Conservation (phyloP, 1,140 invertebrate species). For the Manduca sexta region DNA sequence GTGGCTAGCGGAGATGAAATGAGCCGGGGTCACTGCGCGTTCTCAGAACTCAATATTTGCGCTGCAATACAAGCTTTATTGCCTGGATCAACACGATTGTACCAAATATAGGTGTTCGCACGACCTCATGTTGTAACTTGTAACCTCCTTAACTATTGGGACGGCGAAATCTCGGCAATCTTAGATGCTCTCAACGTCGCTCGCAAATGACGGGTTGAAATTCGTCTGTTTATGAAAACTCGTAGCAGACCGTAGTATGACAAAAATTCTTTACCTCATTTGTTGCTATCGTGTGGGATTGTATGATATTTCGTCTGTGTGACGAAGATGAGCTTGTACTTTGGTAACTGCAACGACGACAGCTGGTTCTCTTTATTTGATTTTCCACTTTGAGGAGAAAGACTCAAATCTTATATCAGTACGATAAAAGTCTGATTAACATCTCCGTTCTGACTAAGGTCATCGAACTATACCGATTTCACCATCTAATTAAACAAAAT, state of each 20-base stretch:
- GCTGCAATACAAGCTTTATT: conserved; percentile 57
- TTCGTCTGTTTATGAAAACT: not conserved
- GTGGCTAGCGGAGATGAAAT: conserved; percentile 58
- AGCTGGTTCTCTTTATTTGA: conserved; percentile 54
- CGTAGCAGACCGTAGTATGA: not conserved
- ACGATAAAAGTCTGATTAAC: not conserved
- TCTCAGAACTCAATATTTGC: conserved; percentile 53
- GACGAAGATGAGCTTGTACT: conserved; percentile 35
- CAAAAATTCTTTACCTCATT: conserved; percentile 24
- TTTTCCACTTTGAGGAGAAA: conserved; percentile 36
- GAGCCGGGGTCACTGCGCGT: conserved; percentile 47
- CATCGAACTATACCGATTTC: no score
- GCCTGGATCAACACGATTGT: conserved; percentile 33
- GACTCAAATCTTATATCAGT: conserved; percentile 32
- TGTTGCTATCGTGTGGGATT: conserved; percentile 22
- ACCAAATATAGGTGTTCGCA: conserved; percentile 26
- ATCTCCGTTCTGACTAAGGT: no score
- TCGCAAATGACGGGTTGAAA: not conserved
- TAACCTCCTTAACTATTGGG: conserved; percentile 23
- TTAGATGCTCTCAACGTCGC: not conserved
- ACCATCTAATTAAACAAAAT: no score
- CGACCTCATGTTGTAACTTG: conserved; percentile 20
- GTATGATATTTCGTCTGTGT: conserved; percentile 34
- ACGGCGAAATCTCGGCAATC: conserved; percentile 9
- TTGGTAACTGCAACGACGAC: conserved; percentile 41